phyloP scores from a whole-genome alignment of 2,113 vertebrate genomes.

The Mustela lutreola region DNA sequence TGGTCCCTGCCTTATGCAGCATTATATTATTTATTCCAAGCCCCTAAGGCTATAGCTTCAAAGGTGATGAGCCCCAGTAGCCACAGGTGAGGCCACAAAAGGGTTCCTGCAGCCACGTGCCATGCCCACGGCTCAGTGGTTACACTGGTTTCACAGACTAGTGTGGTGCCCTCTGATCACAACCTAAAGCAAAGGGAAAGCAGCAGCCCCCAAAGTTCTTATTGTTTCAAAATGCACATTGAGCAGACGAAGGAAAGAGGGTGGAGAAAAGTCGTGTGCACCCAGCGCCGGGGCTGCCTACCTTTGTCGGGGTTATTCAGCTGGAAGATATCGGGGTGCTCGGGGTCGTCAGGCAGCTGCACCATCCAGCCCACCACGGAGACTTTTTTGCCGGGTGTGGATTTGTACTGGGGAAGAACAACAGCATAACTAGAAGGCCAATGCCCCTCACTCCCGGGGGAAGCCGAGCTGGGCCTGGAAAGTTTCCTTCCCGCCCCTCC shows the following conservation, averaged over 20 bases:
- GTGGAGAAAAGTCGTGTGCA: not conserved
- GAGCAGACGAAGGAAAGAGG: not conserved
- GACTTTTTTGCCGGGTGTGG: slow-evolving; percentile 95
- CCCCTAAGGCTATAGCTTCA: not conserved
- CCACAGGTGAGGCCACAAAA: not conserved
- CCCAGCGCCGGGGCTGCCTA: slow-evolving; percentile 48
- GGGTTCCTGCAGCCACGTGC: not conserved
- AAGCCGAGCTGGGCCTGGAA: not conserved
- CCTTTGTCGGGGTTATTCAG: slow-evolving; percentile 98
- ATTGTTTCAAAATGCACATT: not conserved
- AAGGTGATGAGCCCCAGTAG: not conserved
- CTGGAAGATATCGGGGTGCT: slow-evolving; percentile 97
- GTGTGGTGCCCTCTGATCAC: not conserved
- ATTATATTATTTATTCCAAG: not conserved
- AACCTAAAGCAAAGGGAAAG: not conserved
- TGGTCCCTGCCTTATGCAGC: not conserved
- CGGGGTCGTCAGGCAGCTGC: slow-evolving; percentile 94
- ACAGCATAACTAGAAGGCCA: not conserved
- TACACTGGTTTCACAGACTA: not conserved
- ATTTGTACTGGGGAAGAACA: slow-evolving; percentile 92
- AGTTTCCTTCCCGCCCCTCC: not conserved
- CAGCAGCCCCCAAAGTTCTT: not conserved
- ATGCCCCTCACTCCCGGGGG: not conserved
- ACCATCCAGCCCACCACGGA: slow-evolving; percentile 97
- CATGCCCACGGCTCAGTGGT: not conserved